Percentiles rank a stretch among this genome's conserved stretches.
These are phyloP conservation scores for Stomatorhinus walkeri DNA, from an alignment of 2,797 vertebrate genomes.

Conservation along the genomic window DNA sequence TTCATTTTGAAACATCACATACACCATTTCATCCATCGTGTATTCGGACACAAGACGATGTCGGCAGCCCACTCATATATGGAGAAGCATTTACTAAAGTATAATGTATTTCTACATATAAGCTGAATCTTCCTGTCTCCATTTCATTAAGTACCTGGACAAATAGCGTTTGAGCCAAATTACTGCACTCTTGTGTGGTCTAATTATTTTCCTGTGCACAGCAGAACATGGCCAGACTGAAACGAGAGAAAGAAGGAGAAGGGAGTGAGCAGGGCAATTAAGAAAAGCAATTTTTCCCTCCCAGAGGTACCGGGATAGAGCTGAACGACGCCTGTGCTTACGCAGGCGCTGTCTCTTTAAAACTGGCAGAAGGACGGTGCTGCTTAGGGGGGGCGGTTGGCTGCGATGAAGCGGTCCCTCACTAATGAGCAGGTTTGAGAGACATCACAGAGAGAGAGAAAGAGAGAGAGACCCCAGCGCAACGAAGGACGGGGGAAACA, in stretches of 20 bases:
- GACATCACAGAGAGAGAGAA: conserved; percentile 45
- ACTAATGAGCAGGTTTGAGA: conserved; percentile 67
- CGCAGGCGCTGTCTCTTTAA: conserved; percentile 76
- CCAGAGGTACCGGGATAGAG: conserved; percentile 17
- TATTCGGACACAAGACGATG: background rate
- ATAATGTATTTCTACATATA: conserved; percentile 1
- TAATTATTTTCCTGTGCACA: conserved; percentile 17
- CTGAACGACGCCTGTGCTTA: conserved; percentile 25
- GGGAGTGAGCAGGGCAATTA: conserved; percentile 33
- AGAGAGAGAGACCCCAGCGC: conserved; percentile 37
- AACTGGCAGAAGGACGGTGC: conserved; percentile 48
- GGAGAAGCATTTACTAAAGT: background rate
- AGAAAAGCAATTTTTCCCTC: conserved; percentile 24
- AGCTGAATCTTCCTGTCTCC: background rate
- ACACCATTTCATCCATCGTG: background rate
- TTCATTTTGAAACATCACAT: background rate
- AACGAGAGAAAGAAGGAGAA: background rate
- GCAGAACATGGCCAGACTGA: conserved; percentile 9
- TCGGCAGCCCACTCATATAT: background rate
- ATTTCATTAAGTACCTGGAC: conserved; percentile 10
- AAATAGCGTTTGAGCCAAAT: conserved; percentile 32
- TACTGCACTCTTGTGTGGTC: conserved; percentile 11
- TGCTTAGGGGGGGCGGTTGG: conserved; percentile 38
- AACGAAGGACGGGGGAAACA: conserved; percentile 47
- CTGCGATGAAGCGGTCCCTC: conserved; percentile 66